Conservation (phyloP, 2,888 invertebrate genomes). For the Drosophila meridiana region DNA sequence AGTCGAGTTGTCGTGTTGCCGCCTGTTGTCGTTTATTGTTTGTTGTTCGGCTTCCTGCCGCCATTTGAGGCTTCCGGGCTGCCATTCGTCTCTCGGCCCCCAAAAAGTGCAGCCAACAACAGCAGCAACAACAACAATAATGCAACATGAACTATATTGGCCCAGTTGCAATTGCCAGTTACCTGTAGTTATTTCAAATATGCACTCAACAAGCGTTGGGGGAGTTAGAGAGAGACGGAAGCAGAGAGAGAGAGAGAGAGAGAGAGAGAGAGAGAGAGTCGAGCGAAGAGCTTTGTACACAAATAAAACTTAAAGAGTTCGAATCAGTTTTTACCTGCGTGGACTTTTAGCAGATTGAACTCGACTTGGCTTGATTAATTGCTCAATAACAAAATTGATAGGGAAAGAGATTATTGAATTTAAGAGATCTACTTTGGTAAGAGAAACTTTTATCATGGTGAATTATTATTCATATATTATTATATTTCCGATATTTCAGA, state of each 20-base stretch:
- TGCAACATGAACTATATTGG: conserved; percentile 27
- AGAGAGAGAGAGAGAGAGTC: not conserved
- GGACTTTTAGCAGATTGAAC: not conserved
- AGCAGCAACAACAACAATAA: not conserved
- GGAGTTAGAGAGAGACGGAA: not conserved
- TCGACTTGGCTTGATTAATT: not conserved
- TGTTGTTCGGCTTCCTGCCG: conserved; percentile 70
- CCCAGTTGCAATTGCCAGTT: conserved; percentile 41
- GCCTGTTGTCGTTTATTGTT: conserved; percentile 57
- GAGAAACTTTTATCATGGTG: too few species aligned
- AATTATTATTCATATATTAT: too few species aligned
- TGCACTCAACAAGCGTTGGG: not conserved
- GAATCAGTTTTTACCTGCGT: not conserved
- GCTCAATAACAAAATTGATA: not conserved
- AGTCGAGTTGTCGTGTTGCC: conserved; percentile 38
- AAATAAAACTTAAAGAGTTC: not conserved
- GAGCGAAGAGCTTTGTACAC: not conserved
- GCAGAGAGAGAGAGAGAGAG: not conserved
- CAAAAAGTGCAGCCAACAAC: conserved; percentile 29
- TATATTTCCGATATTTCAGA: too few species aligned
- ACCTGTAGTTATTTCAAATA: conserved; percentile 28
- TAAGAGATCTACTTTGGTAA: not conserved
- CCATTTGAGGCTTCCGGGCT: conserved; percentile 68
- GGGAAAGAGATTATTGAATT: not conserved
- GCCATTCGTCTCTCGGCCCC: conserved; percentile 42